These are phyloP conservation scores for Druceiella hillmani DNA, from an alignment of 2,888 invertebrate genomes.

Conservation along the genomic window DNA sequence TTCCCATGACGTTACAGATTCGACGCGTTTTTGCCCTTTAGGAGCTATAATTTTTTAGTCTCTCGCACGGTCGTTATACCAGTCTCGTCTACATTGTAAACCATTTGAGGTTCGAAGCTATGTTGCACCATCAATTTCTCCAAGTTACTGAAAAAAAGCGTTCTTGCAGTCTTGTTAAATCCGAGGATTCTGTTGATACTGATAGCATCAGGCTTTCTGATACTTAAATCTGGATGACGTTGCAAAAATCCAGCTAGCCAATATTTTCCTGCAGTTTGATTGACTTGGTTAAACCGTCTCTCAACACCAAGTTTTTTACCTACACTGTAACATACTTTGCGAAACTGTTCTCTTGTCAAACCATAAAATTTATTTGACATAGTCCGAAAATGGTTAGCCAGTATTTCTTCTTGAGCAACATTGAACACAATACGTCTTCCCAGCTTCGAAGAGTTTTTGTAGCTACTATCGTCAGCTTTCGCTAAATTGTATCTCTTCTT, in stretches of 20 bases:
- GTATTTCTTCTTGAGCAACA: too few relatives aligned
- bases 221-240: slow-evolving; percentile 22
- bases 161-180: slow-evolving; percentile 17
- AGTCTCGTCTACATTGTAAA: slow-evolving; percentile 21
- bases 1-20: slow-evolving; percentile 18
- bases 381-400: too few relatives aligned
- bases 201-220: too few relatives aligned
- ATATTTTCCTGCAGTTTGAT: slow-evolving; percentile 19
- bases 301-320: slow-evolving; percentile 21
- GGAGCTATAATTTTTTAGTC: slow-evolving; percentile 19
- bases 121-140: slow-evolving; percentile 14
- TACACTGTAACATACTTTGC: slow-evolving; percentile 20
- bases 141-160: slow-evolving; percentile 19
- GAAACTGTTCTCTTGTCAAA: slow-evolving; percentile 21
- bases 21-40: slow-evolving; percentile 18
- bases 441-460: too few relatives aligned
- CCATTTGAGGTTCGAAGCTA: slow-evolving; percentile 11
- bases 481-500: too few relatives aligned
- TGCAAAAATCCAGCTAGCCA: slow-evolving; percentile 22
- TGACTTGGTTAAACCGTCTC: slow-evolving; percentile 21
- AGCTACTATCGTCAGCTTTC: too few relatives aligned
- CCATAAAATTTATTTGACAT: slow-evolving; percentile 24
- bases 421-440: too few relatives aligned
- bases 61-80: too few relatives aligned
- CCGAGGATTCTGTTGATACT: slow-evolving; percentile 20